Conservation (phyloP, 2,888 invertebrate species). For the Eupithecia dodoneata region DNA sequence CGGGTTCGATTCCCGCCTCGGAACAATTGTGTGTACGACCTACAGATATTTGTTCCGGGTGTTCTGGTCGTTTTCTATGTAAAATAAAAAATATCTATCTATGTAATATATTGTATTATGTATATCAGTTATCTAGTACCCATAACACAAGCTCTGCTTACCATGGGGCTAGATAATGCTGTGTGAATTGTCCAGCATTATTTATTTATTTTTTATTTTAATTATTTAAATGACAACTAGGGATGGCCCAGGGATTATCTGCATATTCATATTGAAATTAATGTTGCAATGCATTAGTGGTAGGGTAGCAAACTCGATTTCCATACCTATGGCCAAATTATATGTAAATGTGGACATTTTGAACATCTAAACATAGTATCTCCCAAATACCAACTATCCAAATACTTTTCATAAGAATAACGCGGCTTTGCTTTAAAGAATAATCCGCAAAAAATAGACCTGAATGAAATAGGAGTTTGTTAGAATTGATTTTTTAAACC, state of each 20-base stretch:
- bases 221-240: conserved; percentile 2
- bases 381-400: neutral
- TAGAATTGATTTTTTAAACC: neutral
- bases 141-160: too few species aligned
- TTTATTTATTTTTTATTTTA: too few species aligned
- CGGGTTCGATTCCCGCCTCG: too few species aligned
- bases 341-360: neutral
- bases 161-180: too few species aligned
- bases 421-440: neutral
- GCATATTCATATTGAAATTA: neutral
- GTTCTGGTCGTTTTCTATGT: too few species aligned
- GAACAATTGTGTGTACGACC: too few species aligned
- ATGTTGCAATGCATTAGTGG: neutral
- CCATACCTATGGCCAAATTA: neutral
- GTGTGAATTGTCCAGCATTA: too few species aligned
- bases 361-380: too few species aligned
- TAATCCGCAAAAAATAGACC: neutral
- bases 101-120: too few species aligned
- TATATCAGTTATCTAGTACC: too few species aligned
- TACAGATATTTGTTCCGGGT: too few species aligned
- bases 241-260: neutral
- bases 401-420: neutral
- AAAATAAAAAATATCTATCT: too few species aligned
- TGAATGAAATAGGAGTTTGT: neutral
- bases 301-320: neutral